Percentiles rank a stretch among this genome's conserved stretches.
Conservation (phyloP, 2,113 vertebrate species). For the Psilopogon haemacephalus region DNA sequence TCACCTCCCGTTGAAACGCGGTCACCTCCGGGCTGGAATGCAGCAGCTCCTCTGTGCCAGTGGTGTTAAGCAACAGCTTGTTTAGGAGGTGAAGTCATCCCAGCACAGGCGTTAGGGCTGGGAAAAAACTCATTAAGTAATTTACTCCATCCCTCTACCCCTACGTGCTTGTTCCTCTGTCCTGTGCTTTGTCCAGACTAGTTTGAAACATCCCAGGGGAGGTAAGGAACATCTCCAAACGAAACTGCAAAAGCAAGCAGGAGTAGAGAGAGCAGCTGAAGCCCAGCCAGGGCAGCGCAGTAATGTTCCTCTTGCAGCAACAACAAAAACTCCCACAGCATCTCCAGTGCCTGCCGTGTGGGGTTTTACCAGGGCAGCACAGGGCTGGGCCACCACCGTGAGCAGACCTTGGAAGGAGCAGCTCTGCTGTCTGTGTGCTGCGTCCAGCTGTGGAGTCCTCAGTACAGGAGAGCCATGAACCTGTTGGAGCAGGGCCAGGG, state of each 20-base stretch:
- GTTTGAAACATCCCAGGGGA: constrained; percentile 60
- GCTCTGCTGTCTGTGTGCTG: background rate
- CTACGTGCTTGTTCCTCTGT: constrained; percentile 44
- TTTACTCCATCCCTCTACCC: constrained; percentile 50
- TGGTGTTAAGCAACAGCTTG: constrained; percentile 16
- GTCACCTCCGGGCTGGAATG: background rate
- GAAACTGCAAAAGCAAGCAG: constrained; percentile 37
- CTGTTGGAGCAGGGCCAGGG: background rate
- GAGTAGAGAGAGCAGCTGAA: background rate
- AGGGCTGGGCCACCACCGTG: accelerated
- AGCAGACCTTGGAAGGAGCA: background rate
- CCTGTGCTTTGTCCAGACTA: constrained; percentile 57
- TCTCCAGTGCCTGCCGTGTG: background rate
- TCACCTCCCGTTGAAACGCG: background rate
- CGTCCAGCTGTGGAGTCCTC: background rate
- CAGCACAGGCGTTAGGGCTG: constrained; percentile 46
- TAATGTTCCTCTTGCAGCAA: background rate
- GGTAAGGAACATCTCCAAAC: constrained; percentile 41
- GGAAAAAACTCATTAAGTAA: constrained; percentile 63
- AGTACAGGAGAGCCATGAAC: background rate
- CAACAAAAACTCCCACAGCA: background rate
- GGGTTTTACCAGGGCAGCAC: background rate
- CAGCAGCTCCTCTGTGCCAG: constrained; percentile 6
- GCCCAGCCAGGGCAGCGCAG: background rate
- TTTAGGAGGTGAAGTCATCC: constrained; percentile 55